Evolutionary conservation across 2,113 vertebrate genomes (phyloP), one percentile per base, ranked within the genome.

Genomic region (Misgurnus mizolepis): DNA sequence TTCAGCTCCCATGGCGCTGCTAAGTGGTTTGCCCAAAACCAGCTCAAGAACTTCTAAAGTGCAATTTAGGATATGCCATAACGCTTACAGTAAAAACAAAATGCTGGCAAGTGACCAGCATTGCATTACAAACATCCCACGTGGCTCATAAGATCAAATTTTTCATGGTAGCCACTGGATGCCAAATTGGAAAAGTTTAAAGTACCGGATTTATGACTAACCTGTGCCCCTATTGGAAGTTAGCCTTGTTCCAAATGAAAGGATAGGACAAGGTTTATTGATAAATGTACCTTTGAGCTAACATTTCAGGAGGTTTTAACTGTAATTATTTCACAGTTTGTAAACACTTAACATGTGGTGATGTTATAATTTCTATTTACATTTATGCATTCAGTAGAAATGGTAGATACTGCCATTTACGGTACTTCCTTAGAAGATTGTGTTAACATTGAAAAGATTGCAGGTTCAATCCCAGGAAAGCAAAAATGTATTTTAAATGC

Each of bases 1-100:
- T 65, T 55, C 18, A 53, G 75, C 66, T 5, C 62, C 61, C 49
- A 65, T 53, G 27, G 62, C 8, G 66, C 61, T 22, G 62, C 47
- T 55, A 77, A 77, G 75, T 53, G 74, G 61, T 65, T 76, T 76
- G 47, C 45, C 47, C 62, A 66, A 65, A 22, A 76, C 60, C 60
- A 40, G 34, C 47, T 66, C 41, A 77, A 77, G 17, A 77, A 62
- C 62, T 66, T 77, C 61, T 55, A 22, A 27, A 77, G 75, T 77
- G 61, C 75, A 17, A 77, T 77, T 77, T 77, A 7, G 62, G 62
- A 77, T 66, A 66, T 65, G 55, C 62, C 66, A 66, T n/a, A 66
- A 77, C 58, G 11, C 45, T 18, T 66, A 64, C 34, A 53, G 74
- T 41, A 66, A 41, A 77, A 77, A 77, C 62, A 66, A 61, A 53